A percentile compares a stretch with the other conserved stretches of the same genome.
These are phyloP conservation scores for Calyptommatus sinebrachiatus DNA, from an alignment of 2,113 vertebrate genomes.

Conservation along the genomic window DNA sequence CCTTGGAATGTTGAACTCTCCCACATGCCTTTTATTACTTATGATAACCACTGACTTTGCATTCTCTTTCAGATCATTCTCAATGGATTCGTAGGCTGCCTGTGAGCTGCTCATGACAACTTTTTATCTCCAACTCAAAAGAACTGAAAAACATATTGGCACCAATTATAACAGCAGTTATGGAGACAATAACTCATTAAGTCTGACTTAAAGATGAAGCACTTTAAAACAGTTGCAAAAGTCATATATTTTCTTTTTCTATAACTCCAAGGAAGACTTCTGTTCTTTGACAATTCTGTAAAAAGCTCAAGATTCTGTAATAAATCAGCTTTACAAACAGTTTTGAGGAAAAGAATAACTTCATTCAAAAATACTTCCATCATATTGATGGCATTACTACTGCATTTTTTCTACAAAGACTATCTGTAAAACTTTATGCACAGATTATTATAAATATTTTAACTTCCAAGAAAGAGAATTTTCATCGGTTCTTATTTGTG, in stretches of 20 bases:
- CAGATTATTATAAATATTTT: conserved; percentile 1
- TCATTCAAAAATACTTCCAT: conserved; percentile 55
- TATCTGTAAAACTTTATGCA: conserved; percentile 46
- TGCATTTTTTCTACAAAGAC: conserved; percentile 33
- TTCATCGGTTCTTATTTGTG: neutral
- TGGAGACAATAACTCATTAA: conserved; percentile 34
- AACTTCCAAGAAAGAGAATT: neutral
- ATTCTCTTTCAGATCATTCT: conserved; percentile 68
- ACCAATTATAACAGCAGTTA: conserved; percentile 28
- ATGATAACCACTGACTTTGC: conserved; percentile 48
- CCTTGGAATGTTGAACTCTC: too few species aligned
- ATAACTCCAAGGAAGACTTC: conserved; percentile 18
- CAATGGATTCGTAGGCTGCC: conserved; percentile 61
- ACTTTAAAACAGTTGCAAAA: conserved; percentile 34
- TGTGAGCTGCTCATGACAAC: conserved; percentile 65
- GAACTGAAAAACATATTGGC: conserved; percentile 15
- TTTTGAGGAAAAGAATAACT: conserved; percentile 40
- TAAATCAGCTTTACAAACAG: conserved; percentile 38
- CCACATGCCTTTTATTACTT: neutral
- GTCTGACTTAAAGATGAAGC: conserved; percentile 26
- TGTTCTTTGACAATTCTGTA: conserved; percentile 37
- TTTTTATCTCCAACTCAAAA: conserved; percentile 31
- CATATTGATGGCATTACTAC: conserved; percentile 67
- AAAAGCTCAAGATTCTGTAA: conserved; percentile 45
- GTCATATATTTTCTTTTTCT: conserved; percentile 24